Percentiles rank a stretch among this genome's conserved stretches.
These are phyloP conservation scores for Sebastolobus altivelis DNA, from an alignment of 2,797 vertebrate genomes.

Conservation along the genomic window DNA sequence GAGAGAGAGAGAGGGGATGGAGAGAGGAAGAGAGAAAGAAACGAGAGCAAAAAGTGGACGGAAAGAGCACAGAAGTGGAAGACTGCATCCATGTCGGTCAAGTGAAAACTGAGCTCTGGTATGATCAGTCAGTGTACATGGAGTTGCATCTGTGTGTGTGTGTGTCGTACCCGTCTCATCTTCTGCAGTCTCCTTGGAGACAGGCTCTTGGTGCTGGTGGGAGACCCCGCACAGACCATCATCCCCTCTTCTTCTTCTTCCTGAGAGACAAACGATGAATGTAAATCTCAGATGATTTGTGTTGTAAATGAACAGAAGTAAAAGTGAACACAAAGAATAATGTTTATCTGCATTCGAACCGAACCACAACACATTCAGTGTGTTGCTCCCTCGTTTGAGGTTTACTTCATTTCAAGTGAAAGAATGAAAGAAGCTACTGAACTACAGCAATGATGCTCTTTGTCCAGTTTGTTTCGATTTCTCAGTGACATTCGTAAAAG, in stretches of 20 bases:
- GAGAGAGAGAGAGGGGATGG: slow-evolving; percentile 2
- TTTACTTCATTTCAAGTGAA: neutral
- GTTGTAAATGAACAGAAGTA: neutral
- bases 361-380: neutral
- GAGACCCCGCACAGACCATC: slow-evolving; percentile 83
- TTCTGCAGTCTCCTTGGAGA: slow-evolving; percentile 88
- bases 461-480: neutral
- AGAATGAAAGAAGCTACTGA: neutral
- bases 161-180: slow-evolving; percentile 80
- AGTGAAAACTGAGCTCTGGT: slow-evolving; percentile 55
- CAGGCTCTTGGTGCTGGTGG: slow-evolving; percentile 89
- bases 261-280: slow-evolving; percentile 73
- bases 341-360: neutral
- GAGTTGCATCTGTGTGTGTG: slow-evolving; percentile 55
- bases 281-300: slow-evolving; percentile 18
- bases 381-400: neutral
- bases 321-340: neutral
- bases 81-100: slow-evolving; percentile 51
- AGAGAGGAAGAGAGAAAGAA: slow-evolving; percentile 2
- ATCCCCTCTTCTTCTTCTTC: slow-evolving; percentile 89
- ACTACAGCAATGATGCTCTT: neutral
- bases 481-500: neutral
- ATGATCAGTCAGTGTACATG: slow-evolving; percentile 58
- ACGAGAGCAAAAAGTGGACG: slow-evolving; percentile 37
- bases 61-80: slow-evolving; percentile 51